Conservation (phyloP, 2,113 vertebrate genomes). For the Platanista minor region DNA sequence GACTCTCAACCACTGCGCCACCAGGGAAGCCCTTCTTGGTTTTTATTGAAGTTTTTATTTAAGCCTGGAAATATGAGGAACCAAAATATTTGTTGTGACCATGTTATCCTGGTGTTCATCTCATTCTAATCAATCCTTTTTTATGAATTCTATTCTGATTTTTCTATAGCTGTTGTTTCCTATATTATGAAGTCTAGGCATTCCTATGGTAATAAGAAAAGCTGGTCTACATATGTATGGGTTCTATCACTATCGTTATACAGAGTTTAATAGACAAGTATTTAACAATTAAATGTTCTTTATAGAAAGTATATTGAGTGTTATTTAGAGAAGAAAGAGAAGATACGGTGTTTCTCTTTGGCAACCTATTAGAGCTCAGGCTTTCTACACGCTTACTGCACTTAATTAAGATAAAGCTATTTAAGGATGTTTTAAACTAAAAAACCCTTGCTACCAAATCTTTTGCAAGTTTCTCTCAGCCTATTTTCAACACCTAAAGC, state of each 20-base stretch:
- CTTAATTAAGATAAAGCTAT: conserved; percentile 12
- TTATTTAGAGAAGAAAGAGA: not conserved
- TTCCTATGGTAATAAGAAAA: not conserved
- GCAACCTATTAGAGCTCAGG: not conserved
- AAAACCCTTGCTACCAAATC: not conserved
- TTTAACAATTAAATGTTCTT: not conserved
- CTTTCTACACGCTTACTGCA: not conserved
- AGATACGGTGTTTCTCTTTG: not conserved
- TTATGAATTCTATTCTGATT: not conserved
- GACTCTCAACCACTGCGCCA: no score
- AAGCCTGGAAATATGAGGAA: not conserved
- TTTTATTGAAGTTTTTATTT: not conserved
- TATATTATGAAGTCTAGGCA: not conserved
- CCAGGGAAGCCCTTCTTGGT: not conserved
- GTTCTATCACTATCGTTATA: not conserved
- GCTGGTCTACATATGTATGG: not conserved
- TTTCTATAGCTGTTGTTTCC: not conserved
- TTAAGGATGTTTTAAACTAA: not conserved
- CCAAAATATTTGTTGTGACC: not conserved
- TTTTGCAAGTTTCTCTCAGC: not conserved
- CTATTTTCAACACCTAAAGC: not conserved
- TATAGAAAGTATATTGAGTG: not conserved
- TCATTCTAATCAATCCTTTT: not conserved
- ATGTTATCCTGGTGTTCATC: not conserved
- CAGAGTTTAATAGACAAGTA: not conserved